A percentile compares a stretch with the other conserved stretches of the same genome.
Conservation (phyloP, 2,888 invertebrate species). For the Polydrusus cervinus region DNA sequence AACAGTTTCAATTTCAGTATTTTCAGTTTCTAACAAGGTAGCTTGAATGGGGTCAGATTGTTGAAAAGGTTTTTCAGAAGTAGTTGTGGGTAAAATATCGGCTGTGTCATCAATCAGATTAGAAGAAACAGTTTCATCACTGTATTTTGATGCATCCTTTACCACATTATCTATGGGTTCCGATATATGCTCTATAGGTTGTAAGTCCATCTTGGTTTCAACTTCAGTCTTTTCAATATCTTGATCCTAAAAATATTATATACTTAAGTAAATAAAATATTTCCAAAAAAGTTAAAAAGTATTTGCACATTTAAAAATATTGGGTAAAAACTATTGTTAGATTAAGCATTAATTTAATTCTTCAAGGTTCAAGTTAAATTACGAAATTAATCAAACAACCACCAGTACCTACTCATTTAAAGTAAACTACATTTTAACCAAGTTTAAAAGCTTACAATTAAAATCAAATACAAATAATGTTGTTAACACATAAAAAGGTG, state of each 20-base stretch:
- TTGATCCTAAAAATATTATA: constrained; percentile 1
- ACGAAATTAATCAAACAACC: background rate
- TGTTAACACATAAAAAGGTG: too few relatives aligned
- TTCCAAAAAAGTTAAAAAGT: background rate
- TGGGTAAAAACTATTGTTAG: background rate
- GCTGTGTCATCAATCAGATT: constrained; percentile 7
- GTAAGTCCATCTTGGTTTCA: constrained; percentile 47
- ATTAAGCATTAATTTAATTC: background rate
- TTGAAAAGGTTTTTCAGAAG: constrained; percentile 22
- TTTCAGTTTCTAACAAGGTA: constrained; percentile 26
- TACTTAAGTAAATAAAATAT: background rate
- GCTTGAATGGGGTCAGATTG: background rate
- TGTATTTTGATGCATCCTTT: background rate
- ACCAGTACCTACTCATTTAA: too few relatives aligned
- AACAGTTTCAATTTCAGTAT: constrained; percentile 52
- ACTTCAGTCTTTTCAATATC: constrained; percentile 44
- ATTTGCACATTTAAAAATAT: background rate
- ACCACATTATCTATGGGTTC: constrained; percentile 4
- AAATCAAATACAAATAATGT: too few relatives aligned
- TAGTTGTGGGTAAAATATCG: constrained; percentile 6
- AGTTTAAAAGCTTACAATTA: background rate
- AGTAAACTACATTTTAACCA: too few relatives aligned
- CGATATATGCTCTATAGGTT: constrained; percentile 17
- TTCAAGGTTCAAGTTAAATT: background rate
- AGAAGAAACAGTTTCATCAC: constrained; percentile 6